Conservation (phyloP, 2,888 invertebrate genomes). For the Malachius bipustulatus region DNA sequence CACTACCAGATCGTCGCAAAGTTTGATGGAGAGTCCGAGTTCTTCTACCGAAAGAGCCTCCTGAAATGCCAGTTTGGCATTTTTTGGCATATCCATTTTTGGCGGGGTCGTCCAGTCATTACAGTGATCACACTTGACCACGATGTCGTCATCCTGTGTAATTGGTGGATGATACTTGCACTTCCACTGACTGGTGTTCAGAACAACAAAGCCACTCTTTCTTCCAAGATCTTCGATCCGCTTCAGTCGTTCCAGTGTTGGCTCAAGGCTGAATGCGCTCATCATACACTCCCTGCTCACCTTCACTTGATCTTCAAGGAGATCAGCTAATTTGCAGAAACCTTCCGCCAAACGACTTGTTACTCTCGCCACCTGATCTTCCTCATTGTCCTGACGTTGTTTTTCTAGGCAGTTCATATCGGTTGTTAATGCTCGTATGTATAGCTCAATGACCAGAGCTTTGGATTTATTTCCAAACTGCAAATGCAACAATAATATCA, state of each 20-base stretch:
- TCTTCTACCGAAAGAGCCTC: slow-evolving; percentile 43
- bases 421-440: slow-evolving; percentile 60
- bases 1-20: slow-evolving; percentile 60
- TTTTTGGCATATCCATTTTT: slow-evolving; percentile 27
- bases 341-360: slow-evolving; percentile 48
- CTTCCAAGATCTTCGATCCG: slow-evolving; percentile 44
- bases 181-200: slow-evolving; percentile 35
- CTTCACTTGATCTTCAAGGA: slow-evolving; percentile 47
- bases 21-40: slow-evolving; percentile 50
- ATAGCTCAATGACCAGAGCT: slow-evolving; percentile 57
- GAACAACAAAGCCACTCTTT: slow-evolving; percentile 38
- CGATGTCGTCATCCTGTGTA: slow-evolving; percentile 28
- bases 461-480: slow-evolving; percentile 38
- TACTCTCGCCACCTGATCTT: slow-evolving; percentile 41
- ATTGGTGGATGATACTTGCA: slow-evolving; percentile 33
- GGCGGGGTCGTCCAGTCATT: slow-evolving; percentile 34
- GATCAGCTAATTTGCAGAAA: slow-evolving; percentile 51
- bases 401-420: slow-evolving; percentile 66
- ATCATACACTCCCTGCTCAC: slow-evolving; percentile 58
- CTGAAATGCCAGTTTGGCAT: slow-evolving; percentile 34
- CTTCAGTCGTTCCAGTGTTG: slow-evolving; percentile 48
- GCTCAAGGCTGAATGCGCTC: slow-evolving; percentile 65
- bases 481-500: slow-evolving; percentile 16
- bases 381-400: slow-evolving; percentile 45
- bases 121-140: slow-evolving; percentile 31